Percentiles rank a stretch among this genome's conserved stretches.
phyloP scores from a whole-genome alignment of 2,113 vertebrate genomes.

The Cercopithecus mona region DNA sequence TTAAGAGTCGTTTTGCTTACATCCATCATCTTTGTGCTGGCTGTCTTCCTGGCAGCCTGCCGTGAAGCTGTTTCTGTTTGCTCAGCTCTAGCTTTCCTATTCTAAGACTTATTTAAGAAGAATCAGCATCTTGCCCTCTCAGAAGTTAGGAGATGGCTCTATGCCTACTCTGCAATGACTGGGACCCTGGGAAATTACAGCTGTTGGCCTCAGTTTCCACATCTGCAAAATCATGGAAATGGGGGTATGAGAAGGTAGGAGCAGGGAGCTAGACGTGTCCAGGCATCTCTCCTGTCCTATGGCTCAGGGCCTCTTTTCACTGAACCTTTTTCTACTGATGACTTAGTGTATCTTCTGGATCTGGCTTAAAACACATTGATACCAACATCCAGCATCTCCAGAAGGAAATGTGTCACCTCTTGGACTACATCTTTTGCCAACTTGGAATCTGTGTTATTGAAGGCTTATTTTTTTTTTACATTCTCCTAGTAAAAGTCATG shows the following conservation, averaged over 20 bases:
- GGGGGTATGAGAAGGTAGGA: not conserved
- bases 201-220: not conserved
- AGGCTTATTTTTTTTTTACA: constrained; percentile 1
- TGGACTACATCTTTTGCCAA: not conserved
- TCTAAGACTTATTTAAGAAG: not conserved
- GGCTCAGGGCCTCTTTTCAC: not conserved
- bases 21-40: not conserved
- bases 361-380: not conserved
- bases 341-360: not conserved
- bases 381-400: not conserved
- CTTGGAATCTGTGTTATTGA: not conserved
- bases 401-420: not conserved
- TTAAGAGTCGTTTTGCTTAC: not conserved
- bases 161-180: not conserved
- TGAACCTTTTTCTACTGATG: not conserved
- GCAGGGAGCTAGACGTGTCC: rapidly evolving
- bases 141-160: not conserved
- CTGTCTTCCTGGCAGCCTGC: not conserved
- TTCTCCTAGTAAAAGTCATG: constrained; percentile 64
- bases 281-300: not conserved
- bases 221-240: not conserved
- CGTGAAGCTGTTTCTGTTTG: not conserved
- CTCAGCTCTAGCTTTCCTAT: not conserved
- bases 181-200: not conserved
- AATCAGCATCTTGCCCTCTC: not conserved